Evolutionary conservation across 2,797 vertebrate species (phyloP), one percentile per base, ranked within the genome.

Genomic region (Craterocephalus amniculus): DNA sequence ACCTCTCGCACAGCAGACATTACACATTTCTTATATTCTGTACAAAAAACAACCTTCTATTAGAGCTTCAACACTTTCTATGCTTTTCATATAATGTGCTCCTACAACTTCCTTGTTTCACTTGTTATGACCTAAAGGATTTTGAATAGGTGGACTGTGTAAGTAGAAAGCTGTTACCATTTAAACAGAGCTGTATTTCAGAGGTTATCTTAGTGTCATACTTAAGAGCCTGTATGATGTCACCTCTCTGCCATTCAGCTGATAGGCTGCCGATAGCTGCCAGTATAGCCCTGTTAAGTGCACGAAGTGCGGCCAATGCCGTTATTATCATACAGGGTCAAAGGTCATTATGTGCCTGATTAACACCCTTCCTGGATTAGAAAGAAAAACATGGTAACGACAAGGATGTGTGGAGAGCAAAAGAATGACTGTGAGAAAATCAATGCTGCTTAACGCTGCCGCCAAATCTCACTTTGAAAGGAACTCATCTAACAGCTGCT

Each of bases 171-270:
- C 55, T 79, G 52, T 56, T 58, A 20, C 49, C 52, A 34, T 68
- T 80, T 72, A 58, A 78, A 70, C 45, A 70, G 68, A 80, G 79
- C 16, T 27, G 40, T 31, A 14, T 24, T 60, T 51, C 56, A 60
- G 66, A 73, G 80, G 79, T 89, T 88, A 91, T 90, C 74, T 78
- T 3, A 4, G 58, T 57, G 59, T 52, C 18, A 43, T 66, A 60
- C 71, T 86, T 64, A 36, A 87, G 72, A 76, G 76, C 38, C 81
- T 76, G 86, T 40, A 72, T 86, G 81, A 90, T 27, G 68, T 83
- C 65, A 84, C 66, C 71, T 45, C 1, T 6, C 59, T 79, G 80
- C 52, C 56, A 67, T 74, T 79, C 72, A 76, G 72, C 79, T 88
- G 84, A 89, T 78, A 84, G 48, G 64, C 70, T 45, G 58, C 78